A percentile compares a stretch with the other conserved stretches of the same genome.
Evolutionary conservation across 2,888 invertebrate genomes (phyloP).

Genomic region (Chrysina gloriosa): DNA sequence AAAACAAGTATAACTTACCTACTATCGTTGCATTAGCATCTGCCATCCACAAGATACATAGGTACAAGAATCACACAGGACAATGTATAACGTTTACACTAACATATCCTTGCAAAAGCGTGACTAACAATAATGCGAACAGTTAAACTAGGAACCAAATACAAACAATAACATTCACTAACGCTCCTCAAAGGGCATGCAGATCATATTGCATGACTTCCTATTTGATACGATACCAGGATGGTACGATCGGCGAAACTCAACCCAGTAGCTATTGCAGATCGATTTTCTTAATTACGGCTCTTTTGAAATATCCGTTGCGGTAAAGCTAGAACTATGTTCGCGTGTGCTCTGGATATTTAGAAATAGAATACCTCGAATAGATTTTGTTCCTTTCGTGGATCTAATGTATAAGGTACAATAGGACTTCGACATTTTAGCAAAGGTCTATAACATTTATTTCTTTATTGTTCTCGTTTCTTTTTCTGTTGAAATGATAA

Average conservation of each 20-base stretch:
- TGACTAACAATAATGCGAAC: background rate
- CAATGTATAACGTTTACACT: background rate
- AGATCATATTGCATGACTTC: conserved; percentile 27
- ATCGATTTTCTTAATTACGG: conserved; percentile 32
- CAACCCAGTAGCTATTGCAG: conserved; percentile 12
- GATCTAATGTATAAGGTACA: background rate
- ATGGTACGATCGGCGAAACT: conserved; percentile 28
- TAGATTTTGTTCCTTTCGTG: conserved; percentile 2
- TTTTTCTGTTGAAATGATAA: too few relatives aligned
- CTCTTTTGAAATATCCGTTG: background rate
- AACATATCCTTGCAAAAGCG: background rate
- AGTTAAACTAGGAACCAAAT: background rate
- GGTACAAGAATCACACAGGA: background rate
- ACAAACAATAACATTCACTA: conserved; percentile 16
- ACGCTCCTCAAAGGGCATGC: conserved; percentile 13
- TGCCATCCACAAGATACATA: too few relatives aligned
- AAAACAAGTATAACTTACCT: too few relatives aligned
- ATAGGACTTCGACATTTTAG: background rate
- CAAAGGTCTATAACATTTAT: background rate
- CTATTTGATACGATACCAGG: background rate
- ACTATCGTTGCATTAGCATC: too few relatives aligned
- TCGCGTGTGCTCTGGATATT: conserved; percentile 18
- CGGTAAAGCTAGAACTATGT: background rate
- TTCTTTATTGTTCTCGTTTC: too few relatives aligned
- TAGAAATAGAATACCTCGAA: conserved; percentile 5